A percentile compares a stretch with the other conserved stretches of the same genome.
phyloP scores from a whole-genome alignment of 2,888 invertebrate species.

The Agrochola circellaris region DNA sequence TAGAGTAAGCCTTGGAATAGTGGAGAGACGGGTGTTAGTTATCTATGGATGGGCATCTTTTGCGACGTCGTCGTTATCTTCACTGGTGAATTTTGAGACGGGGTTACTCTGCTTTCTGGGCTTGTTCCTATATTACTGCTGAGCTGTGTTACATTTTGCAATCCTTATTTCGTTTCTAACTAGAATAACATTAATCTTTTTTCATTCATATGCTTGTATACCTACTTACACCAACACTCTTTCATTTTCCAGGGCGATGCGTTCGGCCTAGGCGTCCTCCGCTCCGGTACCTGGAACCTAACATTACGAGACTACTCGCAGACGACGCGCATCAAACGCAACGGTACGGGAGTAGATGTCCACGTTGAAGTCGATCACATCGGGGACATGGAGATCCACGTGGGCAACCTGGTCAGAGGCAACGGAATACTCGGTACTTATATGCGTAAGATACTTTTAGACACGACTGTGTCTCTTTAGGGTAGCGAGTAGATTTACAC shows the following conservation, averaged over 20 bases:
- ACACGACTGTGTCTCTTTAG: slow-evolving; percentile 14
- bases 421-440: slow-evolving; percentile 91
- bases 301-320: slow-evolving; percentile 93
- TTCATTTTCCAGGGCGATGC: slow-evolving; percentile 86
- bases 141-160: no score
- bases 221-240: background rate
- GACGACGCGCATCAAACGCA: slow-evolving; percentile 92
- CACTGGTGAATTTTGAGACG: no score
- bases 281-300: slow-evolving; percentile 94
- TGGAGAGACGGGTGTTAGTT: no score
- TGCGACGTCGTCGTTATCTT: no score
- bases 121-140: no score
- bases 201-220: background rate
- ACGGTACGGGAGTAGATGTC: slow-evolving; percentile 89
- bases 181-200: no score
- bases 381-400: slow-evolving; percentile 94
- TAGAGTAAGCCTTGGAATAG: no score
- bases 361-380: slow-evolving; percentile 94
- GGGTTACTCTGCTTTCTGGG: no score
- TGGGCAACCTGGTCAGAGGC: slow-evolving; percentile 93
- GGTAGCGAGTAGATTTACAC: slow-evolving; percentile 18
- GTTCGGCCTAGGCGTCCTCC: slow-evolving; percentile 91
- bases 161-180: no score
- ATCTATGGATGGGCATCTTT: no score
- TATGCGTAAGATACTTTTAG: slow-evolving; percentile 45